phyloP scores from a whole-genome alignment of 2,888 invertebrate species.

The Acanthosepion esculentum region DNA sequence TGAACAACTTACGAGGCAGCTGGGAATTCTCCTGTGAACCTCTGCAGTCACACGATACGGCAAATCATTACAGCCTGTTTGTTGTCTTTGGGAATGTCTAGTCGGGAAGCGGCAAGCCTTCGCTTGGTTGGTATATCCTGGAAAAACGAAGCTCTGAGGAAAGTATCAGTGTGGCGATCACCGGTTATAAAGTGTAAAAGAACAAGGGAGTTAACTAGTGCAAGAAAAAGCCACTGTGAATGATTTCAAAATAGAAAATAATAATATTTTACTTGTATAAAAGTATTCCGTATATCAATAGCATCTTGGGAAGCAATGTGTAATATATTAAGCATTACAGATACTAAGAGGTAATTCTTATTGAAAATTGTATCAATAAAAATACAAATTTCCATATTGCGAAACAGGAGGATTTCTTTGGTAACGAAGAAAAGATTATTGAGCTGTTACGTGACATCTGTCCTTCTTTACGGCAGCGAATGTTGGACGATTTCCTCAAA shows the following conservation, averaged over 20 bases:
- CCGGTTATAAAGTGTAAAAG: too few relatives aligned
- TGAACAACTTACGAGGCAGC: neutral
- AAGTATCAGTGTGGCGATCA: too few relatives aligned
- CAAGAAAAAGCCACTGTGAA: neutral
- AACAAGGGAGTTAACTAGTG: too few relatives aligned
- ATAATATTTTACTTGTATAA: neutral
- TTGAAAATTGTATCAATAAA: neutral
- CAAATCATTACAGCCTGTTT: conserved; percentile 10
- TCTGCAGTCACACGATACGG: conserved; percentile 33
- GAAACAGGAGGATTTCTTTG: too few relatives aligned
- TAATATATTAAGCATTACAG: neutral
- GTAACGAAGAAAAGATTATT: too few relatives aligned
- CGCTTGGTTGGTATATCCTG: neutral
- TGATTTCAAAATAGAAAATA: neutral
- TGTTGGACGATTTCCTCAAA: too few relatives aligned
- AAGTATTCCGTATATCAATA: neutral
- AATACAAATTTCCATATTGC: neutral
- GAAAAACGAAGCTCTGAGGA: neutral
- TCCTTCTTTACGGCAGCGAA: too few relatives aligned
- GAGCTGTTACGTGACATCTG: too few relatives aligned
- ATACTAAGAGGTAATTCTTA: neutral
- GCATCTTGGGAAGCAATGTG: neutral
- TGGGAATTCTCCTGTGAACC: conserved; percentile 21
- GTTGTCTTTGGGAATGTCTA: conserved; percentile 23
- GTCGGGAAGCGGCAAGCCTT: neutral